Evolutionary conservation across 2,113 vertebrate genomes (phyloP).

Genomic region (Jacana jacana): DNA sequence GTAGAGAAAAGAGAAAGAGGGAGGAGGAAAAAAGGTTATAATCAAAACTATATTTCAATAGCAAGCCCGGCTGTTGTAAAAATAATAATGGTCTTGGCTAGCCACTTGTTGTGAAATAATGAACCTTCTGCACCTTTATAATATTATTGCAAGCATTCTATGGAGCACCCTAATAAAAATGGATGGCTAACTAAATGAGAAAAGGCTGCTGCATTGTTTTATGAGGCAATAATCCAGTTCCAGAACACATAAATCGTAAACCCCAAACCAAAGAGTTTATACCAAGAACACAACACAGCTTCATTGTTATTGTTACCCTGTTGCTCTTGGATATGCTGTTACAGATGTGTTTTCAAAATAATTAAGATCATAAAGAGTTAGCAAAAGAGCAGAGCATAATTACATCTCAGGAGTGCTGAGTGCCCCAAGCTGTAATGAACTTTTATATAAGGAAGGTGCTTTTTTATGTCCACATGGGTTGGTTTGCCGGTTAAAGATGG

Average conservation of each 20-base stretch:
- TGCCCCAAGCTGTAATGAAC: not conserved
- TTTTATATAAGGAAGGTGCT: not conserved
- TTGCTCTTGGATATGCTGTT: not conserved
- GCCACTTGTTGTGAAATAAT: constrained; percentile 57
- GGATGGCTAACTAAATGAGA: constrained; percentile 43
- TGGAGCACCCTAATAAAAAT: constrained; percentile 52
- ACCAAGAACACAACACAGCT: not conserved
- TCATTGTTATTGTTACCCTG: constrained; percentile 21
- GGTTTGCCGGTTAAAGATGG: not conserved
- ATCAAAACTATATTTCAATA: constrained; percentile 49
- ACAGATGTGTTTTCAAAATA: constrained; percentile 43
- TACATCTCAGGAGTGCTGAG: not conserved
- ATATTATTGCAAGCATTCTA: constrained; percentile 55
- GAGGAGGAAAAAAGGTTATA: not conserved
- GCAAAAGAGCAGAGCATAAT: not conserved
- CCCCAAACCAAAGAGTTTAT: constrained; percentile 26
- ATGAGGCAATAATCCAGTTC: constrained; percentile 44
- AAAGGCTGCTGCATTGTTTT: constrained; percentile 57
- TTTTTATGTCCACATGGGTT: not conserved
- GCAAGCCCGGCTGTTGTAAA: constrained; percentile 25
- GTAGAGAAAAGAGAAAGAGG: constrained; percentile 1
- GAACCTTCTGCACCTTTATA: constrained; percentile 53
- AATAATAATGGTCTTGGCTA: constrained; percentile 60
- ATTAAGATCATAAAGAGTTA: constrained; percentile 12
- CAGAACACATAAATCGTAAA: constrained; percentile 40